Evolutionary conservation across 2,888 invertebrate species (phyloP).

Genomic region (Drosophila anomalata): DNA sequence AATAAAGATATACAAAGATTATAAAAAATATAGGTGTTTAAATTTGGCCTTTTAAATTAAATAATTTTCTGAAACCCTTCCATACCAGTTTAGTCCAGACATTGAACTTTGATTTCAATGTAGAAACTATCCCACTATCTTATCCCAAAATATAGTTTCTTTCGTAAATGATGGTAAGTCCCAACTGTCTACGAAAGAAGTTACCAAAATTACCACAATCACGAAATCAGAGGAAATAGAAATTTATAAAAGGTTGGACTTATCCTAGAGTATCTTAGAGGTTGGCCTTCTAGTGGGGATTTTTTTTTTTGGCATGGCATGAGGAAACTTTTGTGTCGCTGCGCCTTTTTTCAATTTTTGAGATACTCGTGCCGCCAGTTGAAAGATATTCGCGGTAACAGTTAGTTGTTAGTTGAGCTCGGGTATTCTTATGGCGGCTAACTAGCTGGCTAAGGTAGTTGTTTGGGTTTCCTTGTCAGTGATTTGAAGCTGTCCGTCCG

Average conservation of each 20-base stretch:
- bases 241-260: conserved; percentile 4
- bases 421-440: conserved; percentile 42
- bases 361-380: conserved; percentile 15
- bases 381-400: conserved; percentile 36
- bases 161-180: not conserved
- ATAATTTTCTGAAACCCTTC: not conserved
- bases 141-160: conserved; percentile 10
- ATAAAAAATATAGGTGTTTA: no score
- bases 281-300: not conserved
- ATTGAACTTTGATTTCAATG: conserved; percentile 1
- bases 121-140: conserved; percentile 10
- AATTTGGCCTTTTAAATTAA: no score
- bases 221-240: conserved; percentile 24
- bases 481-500: conserved; percentile 38
- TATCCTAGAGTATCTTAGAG: conserved; percentile 29
- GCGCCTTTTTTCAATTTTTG: conserved; percentile 38
- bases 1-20: not conserved
- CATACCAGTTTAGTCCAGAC: not conserved
- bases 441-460: conserved; percentile 44
- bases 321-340: conserved; percentile 36
- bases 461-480: conserved; percentile 58
- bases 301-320: conserved; percentile 11
- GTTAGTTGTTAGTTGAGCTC: conserved; percentile 22
- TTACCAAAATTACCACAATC: conserved; percentile 10
- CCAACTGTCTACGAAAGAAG: conserved; percentile 6